A percentile compares a stretch with the other conserved stretches of the same genome.
These are phyloP conservation scores for Dugesia japonica DNA, from an alignment of 2,888 invertebrate species.

Conservation along the genomic window DNA sequence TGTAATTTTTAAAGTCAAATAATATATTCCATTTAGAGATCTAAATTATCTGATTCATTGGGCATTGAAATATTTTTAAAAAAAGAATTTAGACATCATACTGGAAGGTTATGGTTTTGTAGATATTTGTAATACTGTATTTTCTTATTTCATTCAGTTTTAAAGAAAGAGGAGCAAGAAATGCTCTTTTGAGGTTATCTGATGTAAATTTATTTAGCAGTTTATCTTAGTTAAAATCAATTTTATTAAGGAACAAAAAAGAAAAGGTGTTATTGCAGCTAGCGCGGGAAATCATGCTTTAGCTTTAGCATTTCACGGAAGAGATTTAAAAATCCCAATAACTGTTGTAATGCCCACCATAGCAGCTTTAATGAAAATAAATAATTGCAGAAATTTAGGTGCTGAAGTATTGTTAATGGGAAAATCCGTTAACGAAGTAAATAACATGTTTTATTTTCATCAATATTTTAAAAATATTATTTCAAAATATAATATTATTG, in stretches of 20 bases:
- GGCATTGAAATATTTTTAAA: slow-evolving; percentile 77
- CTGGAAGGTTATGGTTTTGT: slow-evolving; percentile 52
- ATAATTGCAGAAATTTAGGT: slow-evolving; percentile 66
- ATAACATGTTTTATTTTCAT: too few species aligned
- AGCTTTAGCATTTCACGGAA: slow-evolving; percentile 64
- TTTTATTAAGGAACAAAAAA: slow-evolving; percentile 11
- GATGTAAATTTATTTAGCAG: slow-evolving; percentile 42
- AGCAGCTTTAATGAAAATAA: slow-evolving; percentile 86
- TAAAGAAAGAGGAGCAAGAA: slow-evolving; percentile 79
- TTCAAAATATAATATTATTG: too few species aligned
- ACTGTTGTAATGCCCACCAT: slow-evolving; percentile 82
- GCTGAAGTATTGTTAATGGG: slow-evolving; percentile 71
- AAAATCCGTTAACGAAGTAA: slow-evolving; percentile 59
- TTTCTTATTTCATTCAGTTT: slow-evolving; percentile 54
- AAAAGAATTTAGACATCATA: slow-evolving; percentile 78
- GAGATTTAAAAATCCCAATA: slow-evolving; percentile 51
- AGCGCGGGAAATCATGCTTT: slow-evolving; percentile 84
- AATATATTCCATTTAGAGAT: too few species aligned
- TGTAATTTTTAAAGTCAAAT: too few species aligned
- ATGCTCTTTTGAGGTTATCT: slow-evolving; percentile 62
- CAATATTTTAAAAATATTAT: too few species aligned
- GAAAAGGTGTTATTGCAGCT: slow-evolving; percentile 69
- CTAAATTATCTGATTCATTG: slow-evolving; percentile 61
- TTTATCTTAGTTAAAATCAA: not conserved
- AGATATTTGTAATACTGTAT: not conserved